Evolutionary conservation across 2,888 invertebrate species (phyloP).

Genomic region (Ligdia adustata): DNA sequence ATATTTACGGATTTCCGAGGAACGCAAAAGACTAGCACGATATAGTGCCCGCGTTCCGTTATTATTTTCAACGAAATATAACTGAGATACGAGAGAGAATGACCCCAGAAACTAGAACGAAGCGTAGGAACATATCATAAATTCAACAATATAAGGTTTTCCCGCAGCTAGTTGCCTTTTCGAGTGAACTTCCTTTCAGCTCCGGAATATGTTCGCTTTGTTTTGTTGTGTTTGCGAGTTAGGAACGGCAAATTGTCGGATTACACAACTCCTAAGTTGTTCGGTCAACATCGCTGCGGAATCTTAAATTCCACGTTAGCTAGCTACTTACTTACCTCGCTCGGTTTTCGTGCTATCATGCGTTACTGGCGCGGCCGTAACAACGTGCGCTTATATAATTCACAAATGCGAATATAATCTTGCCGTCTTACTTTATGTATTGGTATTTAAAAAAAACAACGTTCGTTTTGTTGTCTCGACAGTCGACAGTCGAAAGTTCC

Average conservation of each 20-base stretch:
- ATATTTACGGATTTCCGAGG: slow-evolving; percentile 18
- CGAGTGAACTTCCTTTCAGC: slow-evolving; percentile 76
- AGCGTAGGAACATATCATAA: slow-evolving; percentile 71
- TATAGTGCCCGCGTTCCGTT: slow-evolving; percentile 46
- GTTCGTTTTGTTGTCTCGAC: slow-evolving; percentile 51
- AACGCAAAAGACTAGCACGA: slow-evolving; percentile 2
- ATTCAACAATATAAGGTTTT: slow-evolving; percentile 77
- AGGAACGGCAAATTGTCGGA: slow-evolving; percentile 77
- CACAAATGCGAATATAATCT: slow-evolving; percentile 8
- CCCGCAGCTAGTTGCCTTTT: slow-evolving; percentile 77
- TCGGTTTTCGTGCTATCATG: slow-evolving; percentile 60
- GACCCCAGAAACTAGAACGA: slow-evolving; percentile 67
- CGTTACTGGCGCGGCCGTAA: slow-evolving; percentile 36
- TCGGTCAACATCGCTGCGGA: slow-evolving; percentile 70
- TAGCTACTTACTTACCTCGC: slow-evolving; percentile 51
- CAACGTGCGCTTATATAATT: slow-evolving; percentile 19
- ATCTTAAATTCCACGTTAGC: slow-evolving; percentile 54
- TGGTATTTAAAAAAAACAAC: slow-evolving; percentile 52
- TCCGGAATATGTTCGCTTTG: slow-evolving; percentile 76
- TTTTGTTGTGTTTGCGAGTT: slow-evolving; percentile 81
- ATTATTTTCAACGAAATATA: slow-evolving; percentile 69
- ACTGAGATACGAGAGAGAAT: slow-evolving; percentile 63
- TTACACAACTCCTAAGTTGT: slow-evolving; percentile 78
- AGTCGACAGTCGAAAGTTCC: slow-evolving; percentile 58
- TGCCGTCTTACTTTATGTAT: slow-evolving; percentile 25